Base-by-base conservation (phyloP, 2,113 vertebrate genomes). In the Dipodomys spectabilis region DNA sequence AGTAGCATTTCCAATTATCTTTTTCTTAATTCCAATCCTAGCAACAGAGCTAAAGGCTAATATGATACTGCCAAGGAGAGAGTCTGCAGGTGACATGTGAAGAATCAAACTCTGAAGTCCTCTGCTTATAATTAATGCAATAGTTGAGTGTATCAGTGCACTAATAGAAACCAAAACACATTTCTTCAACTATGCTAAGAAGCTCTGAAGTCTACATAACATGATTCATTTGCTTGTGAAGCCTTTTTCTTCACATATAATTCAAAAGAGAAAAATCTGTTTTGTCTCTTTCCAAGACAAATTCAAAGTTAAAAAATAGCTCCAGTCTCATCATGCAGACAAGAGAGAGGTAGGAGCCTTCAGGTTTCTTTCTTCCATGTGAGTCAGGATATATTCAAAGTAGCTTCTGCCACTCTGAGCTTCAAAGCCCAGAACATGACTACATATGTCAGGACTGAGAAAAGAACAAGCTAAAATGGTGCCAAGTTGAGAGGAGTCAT, bases 201-300 rank as follows among this genome's bases (percentile, higher is more conserved):
- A 67, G 75, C 28, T 79, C 32, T 88, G 44, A 97, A 82, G 92
- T 86, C 67, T 88, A 85, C 67, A 68, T 79, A 92, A 85, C 23
- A 19, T 49, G 22, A 88, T 39, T 88, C n/a, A 92, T 87, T 95
- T 92, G 5, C 65, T 86, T 60, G 0, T 77, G 44, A 88, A 75
- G 74, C 1, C 8, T 30, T 93, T 91, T 71, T 81, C 49, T 71
- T 80, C 10, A 81, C 30, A 85, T 49, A 49, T 10, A 49, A 2
- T 64, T 23, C 30, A 85, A 80, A 95, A 82, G 20, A n/a, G 10
- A 82, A 95, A 57, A 32, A 4, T 88, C 65, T 73, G 10, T 13
- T 12, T 44, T 92, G 7, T 80, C 53, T 86, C 77, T 90, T 49
- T 87, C 32, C 69, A 85, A n/a, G 71, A 86, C 49, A 90, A 90